Evolutionary conservation across 2,797 vertebrate species (phyloP).

Genomic region (Pterois miles): DNA sequence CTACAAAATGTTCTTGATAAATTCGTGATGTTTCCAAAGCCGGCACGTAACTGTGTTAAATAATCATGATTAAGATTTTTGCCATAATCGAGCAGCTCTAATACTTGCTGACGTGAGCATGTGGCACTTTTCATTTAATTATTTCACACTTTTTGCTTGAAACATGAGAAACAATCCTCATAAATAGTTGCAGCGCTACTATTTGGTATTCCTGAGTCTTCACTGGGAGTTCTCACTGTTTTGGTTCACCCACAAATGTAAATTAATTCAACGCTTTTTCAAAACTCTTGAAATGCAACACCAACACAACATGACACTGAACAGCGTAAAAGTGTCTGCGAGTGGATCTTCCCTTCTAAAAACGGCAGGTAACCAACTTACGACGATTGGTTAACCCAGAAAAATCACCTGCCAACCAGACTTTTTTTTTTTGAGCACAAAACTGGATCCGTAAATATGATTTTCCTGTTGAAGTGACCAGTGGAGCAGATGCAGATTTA

Average conservation of each 20-base stretch:
- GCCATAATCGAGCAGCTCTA: no score
- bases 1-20: no score
- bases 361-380: not conserved
- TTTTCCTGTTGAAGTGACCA: not conserved
- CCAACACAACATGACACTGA: not conserved
- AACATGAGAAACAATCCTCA: not conserved
- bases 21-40: no score
- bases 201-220: not conserved
- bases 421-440: not conserved
- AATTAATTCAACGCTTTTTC: no score
- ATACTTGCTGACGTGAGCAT: no score
- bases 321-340: not conserved
- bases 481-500: slow-evolving; percentile 13
- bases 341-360: slow-evolving; percentile 40
- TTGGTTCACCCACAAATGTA: not conserved
- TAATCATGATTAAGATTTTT: no score
- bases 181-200: not conserved
- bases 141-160: not conserved
- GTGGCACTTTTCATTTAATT: no score
- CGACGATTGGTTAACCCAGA: not conserved
- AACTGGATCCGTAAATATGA: not conserved
- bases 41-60: no score
- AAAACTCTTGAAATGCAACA: not conserved
- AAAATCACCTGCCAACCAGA: not conserved
- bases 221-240: no score